Conservation (phyloP, 2,888 invertebrate species). For the Nudaria mundana region DNA sequence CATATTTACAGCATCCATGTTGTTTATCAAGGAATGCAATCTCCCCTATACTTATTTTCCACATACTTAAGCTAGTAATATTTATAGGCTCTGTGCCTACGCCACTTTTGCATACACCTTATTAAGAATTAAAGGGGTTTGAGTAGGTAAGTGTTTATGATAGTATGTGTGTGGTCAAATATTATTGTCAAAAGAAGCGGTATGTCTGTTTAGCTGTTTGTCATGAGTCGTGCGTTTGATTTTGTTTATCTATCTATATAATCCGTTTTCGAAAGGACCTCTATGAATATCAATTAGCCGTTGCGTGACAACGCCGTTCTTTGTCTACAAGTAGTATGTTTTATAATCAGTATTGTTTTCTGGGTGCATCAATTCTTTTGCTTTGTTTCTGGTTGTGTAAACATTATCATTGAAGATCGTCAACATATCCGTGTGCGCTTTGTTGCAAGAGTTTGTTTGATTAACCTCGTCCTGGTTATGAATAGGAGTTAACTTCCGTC, state of each 20-base stretch:
- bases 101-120: constrained; percentile 22
- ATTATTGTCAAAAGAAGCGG: constrained; percentile 32
- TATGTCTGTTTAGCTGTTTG: constrained; percentile 28
- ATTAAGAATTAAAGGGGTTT: constrained; percentile 33
- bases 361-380: constrained; percentile 24
- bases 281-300: constrained; percentile 38
- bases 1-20: constrained; percentile 41
- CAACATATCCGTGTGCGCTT: constrained; percentile 1
- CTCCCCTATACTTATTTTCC: constrained; percentile 56
- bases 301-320: constrained; percentile 34
- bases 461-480: constrained; percentile 1
- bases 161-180: constrained; percentile 35
- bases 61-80: constrained; percentile 43
- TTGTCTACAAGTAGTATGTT: constrained; percentile 26
- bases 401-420: constrained; percentile 5
- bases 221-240: constrained; percentile 29
- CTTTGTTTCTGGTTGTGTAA: constrained; percentile 13
- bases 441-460: background rate
- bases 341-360: constrained; percentile 30
- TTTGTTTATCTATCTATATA: constrained; percentile 47
- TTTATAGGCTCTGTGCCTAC: constrained; percentile 31
- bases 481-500: background rate
- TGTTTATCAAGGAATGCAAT: constrained; percentile 56
- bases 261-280: constrained; percentile 35
- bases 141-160: too few species aligned